Percentiles rank a stretch among this genome's conserved stretches.
These are phyloP conservation scores for Plecturocebus donacophilus DNA, from an alignment of 2,113 vertebrate genomes.

Conservation along the genomic window DNA sequence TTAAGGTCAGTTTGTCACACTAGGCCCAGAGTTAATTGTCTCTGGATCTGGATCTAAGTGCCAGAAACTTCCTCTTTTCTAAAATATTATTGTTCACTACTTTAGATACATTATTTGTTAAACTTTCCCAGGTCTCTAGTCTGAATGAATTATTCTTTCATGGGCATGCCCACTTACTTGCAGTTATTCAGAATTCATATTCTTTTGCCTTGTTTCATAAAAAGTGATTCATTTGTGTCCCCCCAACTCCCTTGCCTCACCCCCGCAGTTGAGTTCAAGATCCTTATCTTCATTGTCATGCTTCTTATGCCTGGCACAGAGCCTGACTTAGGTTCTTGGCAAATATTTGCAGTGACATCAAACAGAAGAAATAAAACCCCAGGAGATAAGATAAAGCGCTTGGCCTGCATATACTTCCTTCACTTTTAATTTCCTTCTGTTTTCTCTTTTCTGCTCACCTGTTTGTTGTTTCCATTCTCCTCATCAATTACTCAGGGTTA, in stretches of 20 bases:
- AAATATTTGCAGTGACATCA: conserved; percentile 6
- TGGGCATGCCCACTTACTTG: background rate
- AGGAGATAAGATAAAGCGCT: conserved; percentile 63
- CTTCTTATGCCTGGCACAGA: background rate
- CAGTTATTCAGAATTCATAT: background rate
- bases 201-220: background rate
- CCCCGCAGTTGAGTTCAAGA: background rate
- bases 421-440: conserved; percentile 68
- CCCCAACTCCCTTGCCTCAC: too few species aligned
- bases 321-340: background rate
- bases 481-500: conserved; percentile 45
- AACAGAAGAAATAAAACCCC: conserved; percentile 44
- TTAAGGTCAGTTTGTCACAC: background rate
- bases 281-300: background rate
- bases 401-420: background rate
- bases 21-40: background rate
- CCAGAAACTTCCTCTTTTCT: background rate
- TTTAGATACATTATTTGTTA: background rate
- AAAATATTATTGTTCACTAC: background rate
- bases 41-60: background rate
- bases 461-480: background rate
- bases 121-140: background rate
- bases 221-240: background rate
- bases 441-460: background rate
- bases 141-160: background rate